Conservation (phyloP, 2,113 vertebrate genomes). For the Aix galericulata region DNA sequence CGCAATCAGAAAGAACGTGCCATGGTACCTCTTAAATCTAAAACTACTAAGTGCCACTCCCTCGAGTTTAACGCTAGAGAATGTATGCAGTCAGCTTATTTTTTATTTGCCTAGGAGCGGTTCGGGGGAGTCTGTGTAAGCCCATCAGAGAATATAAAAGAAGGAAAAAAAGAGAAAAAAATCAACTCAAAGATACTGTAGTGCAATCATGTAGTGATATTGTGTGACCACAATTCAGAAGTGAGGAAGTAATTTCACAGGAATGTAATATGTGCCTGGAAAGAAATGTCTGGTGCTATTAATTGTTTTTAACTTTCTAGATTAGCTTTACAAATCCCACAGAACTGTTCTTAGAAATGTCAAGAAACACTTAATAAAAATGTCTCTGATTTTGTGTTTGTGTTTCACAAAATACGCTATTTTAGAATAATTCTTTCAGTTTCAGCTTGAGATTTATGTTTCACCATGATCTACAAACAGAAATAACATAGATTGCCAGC, state of each 20-base stretch:
- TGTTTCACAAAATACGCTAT: not conserved
- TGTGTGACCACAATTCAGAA: not conserved
- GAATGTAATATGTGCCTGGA: not conserved
- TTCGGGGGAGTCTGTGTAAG: not conserved
- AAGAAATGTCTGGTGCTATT: not conserved
- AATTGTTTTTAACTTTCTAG: not conserved
- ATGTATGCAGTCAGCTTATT: not conserved
- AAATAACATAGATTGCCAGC: not conserved
- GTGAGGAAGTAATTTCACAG: not conserved
- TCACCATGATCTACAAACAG: not conserved
- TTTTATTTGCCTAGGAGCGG: not conserved
- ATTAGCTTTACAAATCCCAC: not conserved
- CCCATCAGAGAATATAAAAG: not conserved
- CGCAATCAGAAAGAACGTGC: not conserved
- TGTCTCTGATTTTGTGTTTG: not conserved
- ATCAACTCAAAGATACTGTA: not conserved
- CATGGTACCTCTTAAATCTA: not conserved
- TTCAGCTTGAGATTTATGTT: rapidly evolving
- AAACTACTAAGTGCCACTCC: rapidly evolving
- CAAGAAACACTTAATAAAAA: not conserved
- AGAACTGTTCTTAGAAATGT: not conserved
- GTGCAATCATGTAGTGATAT: not conserved
- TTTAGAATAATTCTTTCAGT: not conserved
- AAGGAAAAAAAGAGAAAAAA: not conserved
- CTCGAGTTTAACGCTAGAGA: rapidly evolving